Conservation (phyloP, 2,888 invertebrate genomes). For the Boloria selene region DNA sequence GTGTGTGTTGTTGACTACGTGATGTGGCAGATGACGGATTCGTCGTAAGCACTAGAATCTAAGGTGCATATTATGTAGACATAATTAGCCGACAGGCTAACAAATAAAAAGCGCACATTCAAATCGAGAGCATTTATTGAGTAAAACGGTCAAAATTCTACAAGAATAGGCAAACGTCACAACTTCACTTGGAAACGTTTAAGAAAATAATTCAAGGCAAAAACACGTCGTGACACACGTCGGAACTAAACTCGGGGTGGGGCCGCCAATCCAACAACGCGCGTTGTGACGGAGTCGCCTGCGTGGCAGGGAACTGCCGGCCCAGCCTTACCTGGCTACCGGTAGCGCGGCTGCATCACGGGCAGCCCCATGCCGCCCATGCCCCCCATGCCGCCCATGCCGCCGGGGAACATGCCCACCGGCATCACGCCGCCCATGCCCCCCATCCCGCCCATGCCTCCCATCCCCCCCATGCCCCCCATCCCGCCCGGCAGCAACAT, state of each 20-base stretch:
- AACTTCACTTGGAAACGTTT: conserved; percentile 78
- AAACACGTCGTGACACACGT: conserved; percentile 54
- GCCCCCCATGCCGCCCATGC: conserved; percentile 25
- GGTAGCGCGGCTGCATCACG: conserved; percentile 89
- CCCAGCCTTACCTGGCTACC: conserved; percentile 64
- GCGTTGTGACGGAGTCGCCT: conserved; percentile 76
- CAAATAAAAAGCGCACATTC: conserved; percentile 60
- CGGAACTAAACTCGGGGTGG: conserved; percentile 56
- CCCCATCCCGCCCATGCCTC: conserved; percentile 70
- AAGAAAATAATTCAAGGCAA: conserved; percentile 77
- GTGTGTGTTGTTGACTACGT: neutral
- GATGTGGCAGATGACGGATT: conserved; percentile 23
- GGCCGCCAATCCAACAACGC: conserved; percentile 82
- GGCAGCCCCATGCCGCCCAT: conserved; percentile 84
- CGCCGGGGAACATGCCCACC: conserved; percentile 82
- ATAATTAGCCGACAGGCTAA: conserved; percentile 45
- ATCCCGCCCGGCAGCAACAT: conserved; percentile 73
- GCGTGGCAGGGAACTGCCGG: conserved; percentile 83
- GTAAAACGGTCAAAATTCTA: conserved; percentile 82
- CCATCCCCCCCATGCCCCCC: conserved; percentile 52
- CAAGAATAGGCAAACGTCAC: conserved; percentile 81
- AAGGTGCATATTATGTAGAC: conserved; percentile 37
- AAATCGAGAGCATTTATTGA: conserved; percentile 79
- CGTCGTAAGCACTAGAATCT: conserved; percentile 32
- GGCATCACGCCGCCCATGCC: conserved; percentile 93